Base-by-base conservation (phyloP, 2,888 invertebrate species). In the Cylloceria caligata region DNA sequence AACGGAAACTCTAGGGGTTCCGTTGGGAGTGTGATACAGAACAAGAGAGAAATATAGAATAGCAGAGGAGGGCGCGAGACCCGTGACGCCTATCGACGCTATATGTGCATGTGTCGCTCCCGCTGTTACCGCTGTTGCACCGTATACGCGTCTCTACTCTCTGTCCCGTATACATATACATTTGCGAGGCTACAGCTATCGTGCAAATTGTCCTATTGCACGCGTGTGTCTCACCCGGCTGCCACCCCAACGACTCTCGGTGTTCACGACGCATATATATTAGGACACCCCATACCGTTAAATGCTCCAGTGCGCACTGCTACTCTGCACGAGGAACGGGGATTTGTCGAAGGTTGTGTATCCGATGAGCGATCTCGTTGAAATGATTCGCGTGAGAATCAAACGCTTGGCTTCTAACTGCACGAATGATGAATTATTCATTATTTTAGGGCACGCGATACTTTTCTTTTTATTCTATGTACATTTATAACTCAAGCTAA, bases 181-280 rank as follows among this genome's bases (percentile, higher is more conserved):
- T 24, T 64, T 13, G 7, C 13, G 52, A 42, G 16, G 55, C 34
- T 65, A 60, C 47, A 71, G 65, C 45, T 49, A 21, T 69, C 62
- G 80, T 77, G 74, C 74, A 72, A 80, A 83, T 80, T 78, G 80
- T 84, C 82, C 82, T 80, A 73, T 79, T 75, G 77, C 76, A 65
- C 83, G 82, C 85, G 81, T 81, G 81, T 69, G 79, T 72, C 78
- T 74, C 72, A 21, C 21, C 62, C 64, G 21, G 24, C 42, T 60
- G 74, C 77, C 62, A 80, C 27, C 52, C 16, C 42, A 24, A n/a
- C 76, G 39, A 16, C 30, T 16, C 30, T 30, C 52, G n/a, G n/a
- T 67, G 72, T 52, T 24, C 67, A 71, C 42, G 42, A 69, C 52
- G 27, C 75, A 65, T 75, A 74, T 75, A 65, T 75, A 74, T 75